A percentile compares a stretch with the other conserved stretches of the same genome.
These are phyloP conservation scores for Halocaridina rubra DNA, from an alignment of 2,888 invertebrate species.

Conservation along the genomic window DNA sequence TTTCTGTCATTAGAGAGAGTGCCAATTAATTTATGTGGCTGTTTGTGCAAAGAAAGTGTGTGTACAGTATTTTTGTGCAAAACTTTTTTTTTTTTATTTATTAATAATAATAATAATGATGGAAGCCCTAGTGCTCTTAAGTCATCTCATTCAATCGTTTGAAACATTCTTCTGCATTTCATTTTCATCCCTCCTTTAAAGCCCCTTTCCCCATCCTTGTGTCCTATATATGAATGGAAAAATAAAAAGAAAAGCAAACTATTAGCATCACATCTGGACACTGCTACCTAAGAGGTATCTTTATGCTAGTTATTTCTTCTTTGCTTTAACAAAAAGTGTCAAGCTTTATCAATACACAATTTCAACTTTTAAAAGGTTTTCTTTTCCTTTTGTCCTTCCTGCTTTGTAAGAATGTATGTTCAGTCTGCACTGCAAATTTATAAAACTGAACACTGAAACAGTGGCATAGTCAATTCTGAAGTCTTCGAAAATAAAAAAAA, in stretches of 20 bases:
- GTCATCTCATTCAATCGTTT: slow-evolving; percentile 38
- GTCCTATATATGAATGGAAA: slow-evolving; percentile 30
- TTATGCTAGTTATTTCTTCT: slow-evolving; percentile 50
- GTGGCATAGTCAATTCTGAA: too few species aligned
- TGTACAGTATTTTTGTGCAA: too few species aligned
- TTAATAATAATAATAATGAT: too few species aligned
- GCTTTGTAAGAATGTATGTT: too few species aligned
- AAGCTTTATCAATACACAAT: slow-evolving; percentile 60
- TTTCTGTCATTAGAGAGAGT: too few species aligned
- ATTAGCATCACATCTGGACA: slow-evolving; percentile 54
- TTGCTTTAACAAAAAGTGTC: slow-evolving; percentile 58
- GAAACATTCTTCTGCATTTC: slow-evolving; percentile 29
- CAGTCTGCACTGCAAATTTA: too few species aligned
- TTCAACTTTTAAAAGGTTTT: slow-evolving; percentile 41
- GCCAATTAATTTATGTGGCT: too few species aligned
- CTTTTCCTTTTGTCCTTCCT: too few species aligned
- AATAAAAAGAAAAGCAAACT: slow-evolving; percentile 35
- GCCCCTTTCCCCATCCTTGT: slow-evolving; percentile 20
- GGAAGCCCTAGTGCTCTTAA: background rate
- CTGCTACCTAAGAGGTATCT: slow-evolving; percentile 57
- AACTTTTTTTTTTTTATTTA: too few species aligned
- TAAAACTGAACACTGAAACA: too few species aligned
- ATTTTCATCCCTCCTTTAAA: slow-evolving; percentile 13
- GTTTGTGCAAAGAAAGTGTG: too few species aligned
- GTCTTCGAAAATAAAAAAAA: too few species aligned